These are phyloP conservation scores for Elymnias hypermnestra DNA, from an alignment of 1,140 invertebrate genomes.

Conservation along the genomic window DNA sequence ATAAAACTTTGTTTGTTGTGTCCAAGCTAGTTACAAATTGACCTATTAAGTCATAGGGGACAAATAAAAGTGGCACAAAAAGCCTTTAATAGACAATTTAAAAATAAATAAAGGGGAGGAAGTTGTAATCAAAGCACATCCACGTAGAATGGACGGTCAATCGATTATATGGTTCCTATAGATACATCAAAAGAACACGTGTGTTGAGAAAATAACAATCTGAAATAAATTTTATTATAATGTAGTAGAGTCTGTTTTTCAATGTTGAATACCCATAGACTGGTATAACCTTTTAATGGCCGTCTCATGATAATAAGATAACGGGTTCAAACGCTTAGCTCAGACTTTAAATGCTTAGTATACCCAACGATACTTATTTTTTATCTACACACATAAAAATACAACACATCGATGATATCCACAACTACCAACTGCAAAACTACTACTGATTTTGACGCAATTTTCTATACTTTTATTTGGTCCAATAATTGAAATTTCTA, in stretches of 20 bases:
- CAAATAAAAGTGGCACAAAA: constrained; percentile 39
- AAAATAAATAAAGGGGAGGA: constrained; percentile 64
- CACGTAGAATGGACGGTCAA: constrained; percentile 56
- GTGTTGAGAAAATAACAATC: constrained; percentile 3
- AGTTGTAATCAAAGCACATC: constrained; percentile 63
- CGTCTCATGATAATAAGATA: constrained; percentile 1
- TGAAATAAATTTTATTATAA: not conserved
- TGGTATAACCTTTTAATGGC: constrained; percentile 1
- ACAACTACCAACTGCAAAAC: no score
- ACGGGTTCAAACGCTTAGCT: not conserved
- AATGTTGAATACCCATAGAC: not conserved
- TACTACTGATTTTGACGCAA: no score
- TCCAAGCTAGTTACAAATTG: no score
- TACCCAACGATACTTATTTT: no score
- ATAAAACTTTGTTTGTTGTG: no score
- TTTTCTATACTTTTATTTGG: no score
- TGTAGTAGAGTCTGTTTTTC: not conserved
- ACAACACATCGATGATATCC: no score
- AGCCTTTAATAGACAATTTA: constrained; percentile 45
- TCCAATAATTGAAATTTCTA: no score
- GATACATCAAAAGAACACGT: constrained; percentile 35
- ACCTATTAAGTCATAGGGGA: constrained; percentile 40
- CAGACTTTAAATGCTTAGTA: not conserved
- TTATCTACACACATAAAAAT: no score
- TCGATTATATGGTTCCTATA: constrained; percentile 48